These are phyloP conservation scores for Salvelinus namaycush DNA, from an alignment of 2,113 vertebrate genomes.

Conservation along the genomic window DNA sequence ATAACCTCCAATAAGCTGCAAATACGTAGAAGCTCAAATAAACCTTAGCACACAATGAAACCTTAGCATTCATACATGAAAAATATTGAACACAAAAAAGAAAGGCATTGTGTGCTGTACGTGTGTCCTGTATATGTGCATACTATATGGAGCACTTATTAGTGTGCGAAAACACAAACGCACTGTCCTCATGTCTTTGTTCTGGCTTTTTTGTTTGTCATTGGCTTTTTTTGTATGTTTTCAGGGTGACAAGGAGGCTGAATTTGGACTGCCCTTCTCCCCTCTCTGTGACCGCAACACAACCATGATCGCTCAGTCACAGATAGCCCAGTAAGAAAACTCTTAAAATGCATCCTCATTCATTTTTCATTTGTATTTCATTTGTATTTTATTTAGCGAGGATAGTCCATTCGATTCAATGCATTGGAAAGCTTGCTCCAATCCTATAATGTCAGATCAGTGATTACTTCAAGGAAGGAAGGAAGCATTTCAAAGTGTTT, in stretches of 20 bases:
- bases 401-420: conserved; percentile 17
- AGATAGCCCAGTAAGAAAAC: conserved; percentile 70
- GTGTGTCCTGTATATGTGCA: too few species aligned
- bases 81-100: too few species aligned
- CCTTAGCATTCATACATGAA: too few species aligned
- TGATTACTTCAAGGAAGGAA: neutral
- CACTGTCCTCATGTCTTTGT: too few species aligned
- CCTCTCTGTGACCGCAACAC: conserved; percentile 95
- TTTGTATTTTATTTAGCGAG: neutral
- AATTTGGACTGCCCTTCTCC: conserved; percentile 92
- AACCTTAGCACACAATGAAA: too few species aligned
- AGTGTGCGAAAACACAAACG: too few species aligned
- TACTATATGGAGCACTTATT: too few species aligned
- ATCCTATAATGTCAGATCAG: conserved; percentile 19
- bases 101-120: too few species aligned
- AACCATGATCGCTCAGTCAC: conserved; percentile 95
- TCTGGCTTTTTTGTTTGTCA: neutral
- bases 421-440: conserved; percentile 8
- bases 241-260: conserved; percentile 94
- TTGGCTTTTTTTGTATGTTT: conserved; percentile 22
- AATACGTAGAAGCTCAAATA: too few species aligned
- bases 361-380: neutral
- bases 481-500: too few species aligned
- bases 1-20: too few species aligned
- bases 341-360: too few species aligned